Evolutionary conservation across 37 sponge, comb jelly and placozoan genomes (phyloP).

Genomic region (Ephydatia muelleri): DNA sequence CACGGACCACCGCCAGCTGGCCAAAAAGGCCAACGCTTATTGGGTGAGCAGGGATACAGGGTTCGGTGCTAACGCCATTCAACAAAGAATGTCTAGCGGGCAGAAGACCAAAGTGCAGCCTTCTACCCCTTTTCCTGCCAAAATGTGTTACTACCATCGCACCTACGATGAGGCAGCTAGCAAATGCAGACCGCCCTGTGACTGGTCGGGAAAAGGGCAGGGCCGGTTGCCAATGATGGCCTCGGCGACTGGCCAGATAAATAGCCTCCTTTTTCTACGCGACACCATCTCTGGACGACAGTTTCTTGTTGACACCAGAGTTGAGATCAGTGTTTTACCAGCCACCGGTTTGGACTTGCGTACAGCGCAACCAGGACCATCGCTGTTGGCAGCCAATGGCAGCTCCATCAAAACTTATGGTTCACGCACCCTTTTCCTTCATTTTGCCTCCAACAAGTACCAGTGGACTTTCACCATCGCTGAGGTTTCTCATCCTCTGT

Average conservation of each 20-base stretch:
- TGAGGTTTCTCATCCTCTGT: conserved; percentile 23
- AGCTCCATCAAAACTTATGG: conserved; percentile 18
- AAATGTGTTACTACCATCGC: conserved; percentile 26
- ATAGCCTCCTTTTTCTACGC: conserved; percentile 13
- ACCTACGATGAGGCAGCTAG: conserved; percentile 12
- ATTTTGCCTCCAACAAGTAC: conserved; percentile 14
- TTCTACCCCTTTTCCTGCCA: no score
- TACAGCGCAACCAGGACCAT: conserved; percentile 10
- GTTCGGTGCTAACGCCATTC: no score
- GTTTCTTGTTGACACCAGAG: conserved; percentile 34
- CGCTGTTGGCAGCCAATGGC: conserved; percentile 31
- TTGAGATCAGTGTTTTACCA: conserved; percentile 21
- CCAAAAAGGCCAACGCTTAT: conserved; percentile 5
- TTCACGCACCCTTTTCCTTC: conserved; percentile 16
- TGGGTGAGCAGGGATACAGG: conserved; percentile 7
- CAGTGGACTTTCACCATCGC: conserved; percentile 11
- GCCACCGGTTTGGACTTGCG: conserved; percentile 17
- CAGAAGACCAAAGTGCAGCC: no score
- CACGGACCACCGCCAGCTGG: conserved; percentile 3
- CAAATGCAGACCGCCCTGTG: conserved; percentile 13
- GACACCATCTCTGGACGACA: conserved; percentile 10
- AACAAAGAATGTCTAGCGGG: no score
- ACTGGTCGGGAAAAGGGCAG: conserved; percentile 11
- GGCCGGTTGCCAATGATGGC: conserved; percentile 16
- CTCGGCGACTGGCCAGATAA: background rate